Percentiles rank a stretch among this genome's conserved stretches.
phyloP scores from a whole-genome alignment of 2,888 invertebrate genomes.

The Rhagonycha lutea region DNA sequence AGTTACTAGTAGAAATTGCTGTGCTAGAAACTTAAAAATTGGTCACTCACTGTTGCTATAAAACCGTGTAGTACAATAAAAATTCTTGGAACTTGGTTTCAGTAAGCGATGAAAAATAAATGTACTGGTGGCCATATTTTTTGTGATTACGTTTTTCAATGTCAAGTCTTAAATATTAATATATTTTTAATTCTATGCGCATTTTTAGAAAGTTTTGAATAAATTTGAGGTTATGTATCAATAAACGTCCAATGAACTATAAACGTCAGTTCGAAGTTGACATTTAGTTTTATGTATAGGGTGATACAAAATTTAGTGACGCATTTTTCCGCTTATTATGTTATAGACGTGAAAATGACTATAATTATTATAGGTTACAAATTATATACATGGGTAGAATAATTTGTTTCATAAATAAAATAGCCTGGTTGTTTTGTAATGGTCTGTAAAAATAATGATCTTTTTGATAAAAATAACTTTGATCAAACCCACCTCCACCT shows the following conservation, averaged over 20 bases:
- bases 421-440: no score
- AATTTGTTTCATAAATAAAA: no score
- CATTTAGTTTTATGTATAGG: not conserved
- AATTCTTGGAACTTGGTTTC: not conserved
- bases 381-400: no score
- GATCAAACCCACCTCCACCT: no score
- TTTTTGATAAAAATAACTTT: no score
- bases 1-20: not conserved
- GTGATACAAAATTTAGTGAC: not conserved
- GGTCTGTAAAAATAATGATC: no score
- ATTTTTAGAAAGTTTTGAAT: not conserved
- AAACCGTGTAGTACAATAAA: not conserved
- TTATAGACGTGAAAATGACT: no score
- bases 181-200: not conserved
- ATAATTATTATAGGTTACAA: no score
- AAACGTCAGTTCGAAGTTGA: not conserved
- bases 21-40: not conserved
- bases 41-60: not conserved
- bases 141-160: not conserved
- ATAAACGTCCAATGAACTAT: no score
- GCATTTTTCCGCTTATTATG: no score
- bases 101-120: not conserved
- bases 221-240: not conserved
- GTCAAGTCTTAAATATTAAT: not conserved
- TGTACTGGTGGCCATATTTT: not conserved